Base-by-base conservation (phyloP, 2,888 invertebrate species). In the Diarsia dahlii region DNA sequence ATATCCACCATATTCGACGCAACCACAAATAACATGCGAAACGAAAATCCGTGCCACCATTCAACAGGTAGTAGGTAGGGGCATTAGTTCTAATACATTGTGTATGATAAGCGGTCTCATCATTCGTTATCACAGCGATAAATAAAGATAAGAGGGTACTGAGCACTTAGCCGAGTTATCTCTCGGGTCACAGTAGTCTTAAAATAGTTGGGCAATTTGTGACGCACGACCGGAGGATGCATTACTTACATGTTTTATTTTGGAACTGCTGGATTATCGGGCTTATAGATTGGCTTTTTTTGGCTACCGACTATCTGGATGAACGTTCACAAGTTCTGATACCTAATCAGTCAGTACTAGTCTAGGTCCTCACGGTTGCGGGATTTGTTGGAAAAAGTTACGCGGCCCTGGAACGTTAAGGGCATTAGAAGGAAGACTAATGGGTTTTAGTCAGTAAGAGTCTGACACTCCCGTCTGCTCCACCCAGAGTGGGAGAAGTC, bases 141-240 rank as follows among this genome's bases (percentile, higher is more conserved):
- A 93, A 90, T 85, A 84, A 79, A 74, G 94, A 94, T 94, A 94
- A 93, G 90, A 79, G 89, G 90, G 91, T 91, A 90, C 73, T 54
- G 88, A 90, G 91, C 94, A 94, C 93, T 94, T 93, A 93, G 84
- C 83, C 62, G 78, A 89, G 89, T 88, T 94, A 94, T 94, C 94
- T 92, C 89, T 91, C 88, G 89, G 94, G 92, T 93, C 93, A 93
- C 77, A 75, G 71, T 76, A 80, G 87, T 93, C 93, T 92, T 92
- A 92, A 93, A 93, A 93, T 93, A 92, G 92, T 92, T 90, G 84
- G 87, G 88, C 88, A 90, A 91, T 91, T 89, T 89, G 88, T 91
- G 91, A 91, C 85, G 85, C 62, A 73, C 71, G 71, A 2, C 0
- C 46, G 39, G 80, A 80, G 82, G 80, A 84, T 84, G 71, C 67